A percentile compares a stretch with the other conserved stretches of the same genome.
Conservation (phyloP, 2,888 invertebrate species). For the Ophion costatus region DNA sequence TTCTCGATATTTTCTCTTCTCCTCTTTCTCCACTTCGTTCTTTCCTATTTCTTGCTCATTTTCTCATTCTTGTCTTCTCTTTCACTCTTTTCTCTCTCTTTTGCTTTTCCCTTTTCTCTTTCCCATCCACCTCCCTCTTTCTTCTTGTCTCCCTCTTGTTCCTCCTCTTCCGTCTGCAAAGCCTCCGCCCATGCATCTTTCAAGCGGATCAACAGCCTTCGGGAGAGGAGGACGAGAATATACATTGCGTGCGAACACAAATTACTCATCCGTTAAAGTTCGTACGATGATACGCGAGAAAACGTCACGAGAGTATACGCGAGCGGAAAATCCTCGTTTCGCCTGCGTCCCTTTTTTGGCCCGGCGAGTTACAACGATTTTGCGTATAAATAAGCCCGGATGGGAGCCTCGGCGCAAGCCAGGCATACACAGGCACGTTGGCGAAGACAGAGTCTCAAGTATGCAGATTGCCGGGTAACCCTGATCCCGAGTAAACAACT, state of each 20-base stretch:
- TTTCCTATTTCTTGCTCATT: neutral
- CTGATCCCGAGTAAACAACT: conserved; percentile 77
- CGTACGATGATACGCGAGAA: conserved; percentile 21
- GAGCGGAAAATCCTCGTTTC: conserved; percentile 2
- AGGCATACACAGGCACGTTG: conserved; percentile 2
- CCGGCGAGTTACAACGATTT: conserved; percentile 29
- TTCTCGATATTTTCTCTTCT: neutral
- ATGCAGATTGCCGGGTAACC: conserved; percentile 76
- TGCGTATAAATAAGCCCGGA: conserved; percentile 24
- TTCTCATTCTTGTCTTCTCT: neutral
- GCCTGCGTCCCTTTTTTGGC: conserved; percentile 3
- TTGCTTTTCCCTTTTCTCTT: neutral
- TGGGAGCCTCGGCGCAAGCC: conserved; percentile 18
- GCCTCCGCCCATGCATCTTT: neutral
- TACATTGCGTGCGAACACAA: conserved; percentile 31
- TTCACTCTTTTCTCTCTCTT: neutral
- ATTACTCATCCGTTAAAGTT: conserved; percentile 47
- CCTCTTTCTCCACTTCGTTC: neutral
- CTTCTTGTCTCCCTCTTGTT: neutral
- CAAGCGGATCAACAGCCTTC: conserved; percentile 24
- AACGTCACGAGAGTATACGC: conserved; percentile 4
- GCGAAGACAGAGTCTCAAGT: conserved; percentile 65
- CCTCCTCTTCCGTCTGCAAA: neutral
- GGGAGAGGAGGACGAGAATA: neutral
- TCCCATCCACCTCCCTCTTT: neutral